Base-by-base conservation (phyloP, 2,888 invertebrate species). In the Drosophila neotestacea region DNA sequence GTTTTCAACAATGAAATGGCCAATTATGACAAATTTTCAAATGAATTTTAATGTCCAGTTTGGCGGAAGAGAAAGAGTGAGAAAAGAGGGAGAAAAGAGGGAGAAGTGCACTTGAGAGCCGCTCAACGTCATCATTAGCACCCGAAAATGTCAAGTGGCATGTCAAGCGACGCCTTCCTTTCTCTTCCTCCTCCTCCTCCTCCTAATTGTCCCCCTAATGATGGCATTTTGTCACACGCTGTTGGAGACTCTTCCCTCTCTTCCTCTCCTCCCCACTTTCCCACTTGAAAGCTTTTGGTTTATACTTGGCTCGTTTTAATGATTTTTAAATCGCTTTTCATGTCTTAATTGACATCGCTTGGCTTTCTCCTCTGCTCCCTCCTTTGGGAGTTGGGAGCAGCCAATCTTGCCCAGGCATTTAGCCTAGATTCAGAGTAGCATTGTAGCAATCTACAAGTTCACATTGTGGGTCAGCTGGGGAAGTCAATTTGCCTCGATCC, bases 1-100 rank as follows among this genome's bases (percentile, higher is more conserved):
- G 54, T 59, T 62, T 48, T 9, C 46, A 50, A 71, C 64, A 71
- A 77, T 81, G 60, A 81, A 85, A 71, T 76, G 79, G 67, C 77
- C 85, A 86, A 85, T 85, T 86, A 85, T 79, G 77, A 80, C 79
- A 81, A 85, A 81, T 82, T 82, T 81, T 69, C 61, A 73, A 73
- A 78, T 80, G 70, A 81, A 79, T 74, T 62, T 79, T 70, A 71
- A 79, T 82, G 85, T 79, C 30, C 51, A 28, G 36, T 36, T 38
- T 28, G 44, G 36, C 6, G 22, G 6, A 0, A n/a, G 10, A 22
- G 6, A 16, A 16, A 16, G 16, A n/a, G n/a, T n/a, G n/a, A n/a
- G n/a, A 2, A 4, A 30, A 30, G 30, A 9, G 36, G 11, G 28
- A 30, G 11, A 27, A 13, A 1, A 6, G 48, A 38, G 13, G 11